Evolutionary conservation across 2,888 invertebrate species (phyloP), one percentile per base, ranked within the genome.

Genomic region (Rotaria socialis): DNA sequence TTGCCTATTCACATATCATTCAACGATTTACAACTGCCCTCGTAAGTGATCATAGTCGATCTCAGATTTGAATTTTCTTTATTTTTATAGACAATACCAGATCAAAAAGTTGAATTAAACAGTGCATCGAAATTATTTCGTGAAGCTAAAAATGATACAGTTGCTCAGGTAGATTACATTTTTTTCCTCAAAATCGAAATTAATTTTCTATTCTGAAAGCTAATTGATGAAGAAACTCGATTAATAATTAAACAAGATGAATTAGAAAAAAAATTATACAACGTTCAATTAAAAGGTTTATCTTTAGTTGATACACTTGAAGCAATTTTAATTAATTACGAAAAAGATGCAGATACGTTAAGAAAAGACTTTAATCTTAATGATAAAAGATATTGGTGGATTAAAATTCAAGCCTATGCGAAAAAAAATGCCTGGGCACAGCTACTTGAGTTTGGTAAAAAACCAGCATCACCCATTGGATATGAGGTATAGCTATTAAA

Each of bases 91-190:
- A 47, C 75, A 41, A 47, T 10, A 24, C 47, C 75, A 2, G 47
- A 80, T 80, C 75, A 80, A 47, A 80, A 47, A 80, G 14, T 2
- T 80, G 75, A 80, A 80, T 47, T 80, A 47, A 24, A 6, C 19
- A 80, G 47, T 80, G 75, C 75, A 47, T 80, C 75, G 35, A 80
- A 80, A 47, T 80, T 80, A 47, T 80, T 80, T 80, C 41, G 47
- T 24, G 75, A 80, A 80, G 24, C 35, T 22, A 80, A 80, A 80
- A 80, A 80, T 24, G 75, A 80, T 11, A 2, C 47, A 11, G 24
- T 47, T 47, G 75, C 75, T 80, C 75, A 80, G 8, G 75, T 80
- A 80, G 47, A 47, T 27, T 27, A 60, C 3, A 60, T 22, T 60
- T 27, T n/a, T 60, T 60, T 11, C n/a, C 10, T n/a, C 7, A 60